Base-by-base conservation (phyloP, 2,888 invertebrate species). In the Acleris cristana region DNA sequence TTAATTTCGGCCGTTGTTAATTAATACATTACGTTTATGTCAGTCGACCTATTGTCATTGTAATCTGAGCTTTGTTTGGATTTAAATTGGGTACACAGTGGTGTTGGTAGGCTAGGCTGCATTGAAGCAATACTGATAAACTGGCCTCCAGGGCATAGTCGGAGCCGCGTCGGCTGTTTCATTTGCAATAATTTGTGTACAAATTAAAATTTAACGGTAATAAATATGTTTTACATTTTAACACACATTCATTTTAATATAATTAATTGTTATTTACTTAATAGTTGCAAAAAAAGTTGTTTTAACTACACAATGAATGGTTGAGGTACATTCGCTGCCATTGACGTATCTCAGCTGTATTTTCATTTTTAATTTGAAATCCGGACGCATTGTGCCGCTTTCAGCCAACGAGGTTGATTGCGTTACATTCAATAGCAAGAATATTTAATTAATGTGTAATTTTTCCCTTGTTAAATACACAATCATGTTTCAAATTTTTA, bases 21-120 rank as follows among this genome's bases (percentile, higher is more conserved):
- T 66, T 66, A 66, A 66, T 66, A 62, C 61, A 62, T 66, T 53
- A 62, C 52, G 2, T 45, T 45, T 51, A 51, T 57, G 56, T 66
- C 52, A 56, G 51, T 45, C n/a, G 23, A 51, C 12, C 34, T 52
- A 18, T 66, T 66, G 52, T 61, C 54, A 52, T 62, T 52, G 56
- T 62, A 66, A 62, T 66, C 19, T 66, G 34, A 14, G 61, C 56
- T 66, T 56, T 66, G 23, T 66, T 14, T 1, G 7, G 18, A 0
- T 34, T 57, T 26, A 34, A 61, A 56, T 30, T 61, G 30, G 61
- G 45, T 45, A 18, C 19, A 30, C 44, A 44, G 52, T 48, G 40
- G 52, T 49, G 21, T n/a, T 21, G n/a, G n/a, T 21, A 19, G 49
- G 49, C 40, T 16, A 30, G 58, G 16, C 26, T 63, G 64, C 49